phyloP scores from a whole-genome alignment of 92 coral and sea anemone species.

The Zoanthus sansibaricus region DNA sequence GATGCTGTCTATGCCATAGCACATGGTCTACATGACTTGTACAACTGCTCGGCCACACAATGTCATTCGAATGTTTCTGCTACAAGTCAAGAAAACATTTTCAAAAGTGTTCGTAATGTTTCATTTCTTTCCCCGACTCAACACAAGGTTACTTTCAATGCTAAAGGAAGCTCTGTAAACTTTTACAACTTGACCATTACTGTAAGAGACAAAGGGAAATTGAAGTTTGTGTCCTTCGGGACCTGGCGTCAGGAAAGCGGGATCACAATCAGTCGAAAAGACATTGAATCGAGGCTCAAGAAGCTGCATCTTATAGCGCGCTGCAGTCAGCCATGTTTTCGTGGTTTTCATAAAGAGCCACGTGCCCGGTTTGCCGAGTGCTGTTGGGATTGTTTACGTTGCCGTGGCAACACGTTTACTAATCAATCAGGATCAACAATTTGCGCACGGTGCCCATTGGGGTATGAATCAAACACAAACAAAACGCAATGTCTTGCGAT shows the following conservation, averaged over 20 bases:
- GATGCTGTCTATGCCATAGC: constrained; percentile 91
- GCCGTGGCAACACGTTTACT: constrained; percentile 71
- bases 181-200: constrained; percentile 58
- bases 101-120: constrained; percentile 53
- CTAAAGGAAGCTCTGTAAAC: constrained; percentile 67
- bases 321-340: constrained; percentile 64
- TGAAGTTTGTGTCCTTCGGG: constrained; percentile 60
- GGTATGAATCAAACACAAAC: constrained; percentile 62
- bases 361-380: constrained; percentile 76
- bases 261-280: constrained; percentile 16
- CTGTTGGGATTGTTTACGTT: constrained; percentile 85
- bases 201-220: constrained; percentile 26
- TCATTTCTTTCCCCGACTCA: constrained; percentile 76
- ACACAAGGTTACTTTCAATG: constrained; percentile 68
- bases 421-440: constrained; percentile 69
- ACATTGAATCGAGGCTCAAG: constrained; percentile 27
- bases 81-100: constrained; percentile 53
- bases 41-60: constrained; percentile 51
- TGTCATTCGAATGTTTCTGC: constrained; percentile 44
- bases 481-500: constrained; percentile 73
- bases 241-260: constrained; percentile 60
- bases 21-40: constrained; percentile 73
- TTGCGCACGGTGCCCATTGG: constrained; percentile 74
- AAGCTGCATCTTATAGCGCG: constrained; percentile 44
- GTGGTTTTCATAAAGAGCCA: constrained; percentile 71